phyloP scores from a whole-genome alignment of 2,113 vertebrate genomes.

The Triplophysa rosa region DNA sequence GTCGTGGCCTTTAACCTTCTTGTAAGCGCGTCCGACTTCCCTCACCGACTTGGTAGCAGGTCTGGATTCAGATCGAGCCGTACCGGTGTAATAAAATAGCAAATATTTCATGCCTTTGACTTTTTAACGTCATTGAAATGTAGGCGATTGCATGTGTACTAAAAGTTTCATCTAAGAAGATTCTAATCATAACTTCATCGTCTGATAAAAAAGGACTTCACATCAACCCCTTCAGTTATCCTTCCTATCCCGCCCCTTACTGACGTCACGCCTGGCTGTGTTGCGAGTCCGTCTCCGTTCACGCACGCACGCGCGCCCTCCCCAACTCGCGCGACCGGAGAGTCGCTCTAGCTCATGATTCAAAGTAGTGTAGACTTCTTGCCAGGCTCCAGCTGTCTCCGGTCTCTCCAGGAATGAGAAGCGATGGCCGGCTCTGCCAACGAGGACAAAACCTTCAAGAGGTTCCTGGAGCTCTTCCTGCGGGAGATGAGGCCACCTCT shows the following conservation, averaged over 20 bases:
- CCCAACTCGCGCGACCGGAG: slow-evolving; percentile 56
- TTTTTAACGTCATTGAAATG: too few relatives aligned
- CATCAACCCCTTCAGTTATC: not conserved
- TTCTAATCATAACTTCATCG: not conserved
- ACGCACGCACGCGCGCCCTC: slow-evolving; percentile 57
- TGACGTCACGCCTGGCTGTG: slow-evolving; percentile 52
- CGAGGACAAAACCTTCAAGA: slow-evolving; percentile 96
- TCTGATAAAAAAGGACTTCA: not conserved
- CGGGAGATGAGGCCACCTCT: slow-evolving; percentile 93
- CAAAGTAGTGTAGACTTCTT: slow-evolving; percentile 53
- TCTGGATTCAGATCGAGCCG: too few relatives aligned
- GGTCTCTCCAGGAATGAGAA: slow-evolving; percentile 85
- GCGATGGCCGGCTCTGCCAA: slow-evolving; percentile 88
- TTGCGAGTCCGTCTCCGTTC: slow-evolving; percentile 40
- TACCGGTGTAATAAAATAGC: too few relatives aligned
- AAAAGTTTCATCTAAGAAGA: not conserved
- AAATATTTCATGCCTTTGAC: too few relatives aligned
- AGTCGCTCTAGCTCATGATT: slow-evolving; percentile 67
- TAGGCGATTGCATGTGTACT: not conserved
- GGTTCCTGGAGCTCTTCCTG: slow-evolving; percentile 94
- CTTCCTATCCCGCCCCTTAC: slow-evolving; percentile 11
- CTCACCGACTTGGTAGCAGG: too few relatives aligned
- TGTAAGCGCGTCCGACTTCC: too few relatives aligned
- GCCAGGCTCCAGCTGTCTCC: slow-evolving; percentile 62
- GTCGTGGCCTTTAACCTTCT: too few relatives aligned